These are phyloP conservation scores for Falco punctatus DNA, from an alignment of 2,113 vertebrate species.

Conservation along the genomic window DNA sequence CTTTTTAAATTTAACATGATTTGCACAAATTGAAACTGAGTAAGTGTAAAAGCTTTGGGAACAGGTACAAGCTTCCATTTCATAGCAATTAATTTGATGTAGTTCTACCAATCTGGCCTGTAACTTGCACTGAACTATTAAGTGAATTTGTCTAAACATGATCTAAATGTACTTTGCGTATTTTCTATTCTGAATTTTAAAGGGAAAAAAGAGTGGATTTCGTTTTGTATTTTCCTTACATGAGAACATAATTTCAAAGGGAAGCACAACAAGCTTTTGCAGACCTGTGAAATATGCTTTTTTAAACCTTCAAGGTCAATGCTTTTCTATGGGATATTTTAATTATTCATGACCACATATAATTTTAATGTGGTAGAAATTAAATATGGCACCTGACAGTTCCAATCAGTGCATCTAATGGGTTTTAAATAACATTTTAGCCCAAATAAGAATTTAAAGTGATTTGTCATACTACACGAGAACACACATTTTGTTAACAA, in stretches of 20 bases:
- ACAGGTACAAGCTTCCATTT: background rate
- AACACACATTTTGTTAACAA: background rate
- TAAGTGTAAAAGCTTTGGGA: background rate
- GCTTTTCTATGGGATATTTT: background rate
- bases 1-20: background rate
- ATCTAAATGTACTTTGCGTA: background rate
- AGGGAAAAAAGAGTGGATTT: background rate
- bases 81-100: background rate
- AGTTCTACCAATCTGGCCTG: background rate
- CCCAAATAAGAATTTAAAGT: background rate
- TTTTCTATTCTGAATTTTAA: background rate
- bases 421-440: background rate
- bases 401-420: background rate
- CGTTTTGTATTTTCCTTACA: background rate
- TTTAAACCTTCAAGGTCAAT: background rate
- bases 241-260: background rate
- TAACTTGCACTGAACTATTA: background rate
- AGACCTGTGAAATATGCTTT: background rate
- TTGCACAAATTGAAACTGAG: background rate
- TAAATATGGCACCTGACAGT: background rate
- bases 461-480: background rate
- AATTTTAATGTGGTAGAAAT: conserved; percentile 11
- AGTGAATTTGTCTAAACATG: background rate
- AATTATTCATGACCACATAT: background rate
- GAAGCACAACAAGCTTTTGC: background rate